Conservation (phyloP, 35 echinoderm and acorn worm genomes). For the Patiria miniata region DNA sequence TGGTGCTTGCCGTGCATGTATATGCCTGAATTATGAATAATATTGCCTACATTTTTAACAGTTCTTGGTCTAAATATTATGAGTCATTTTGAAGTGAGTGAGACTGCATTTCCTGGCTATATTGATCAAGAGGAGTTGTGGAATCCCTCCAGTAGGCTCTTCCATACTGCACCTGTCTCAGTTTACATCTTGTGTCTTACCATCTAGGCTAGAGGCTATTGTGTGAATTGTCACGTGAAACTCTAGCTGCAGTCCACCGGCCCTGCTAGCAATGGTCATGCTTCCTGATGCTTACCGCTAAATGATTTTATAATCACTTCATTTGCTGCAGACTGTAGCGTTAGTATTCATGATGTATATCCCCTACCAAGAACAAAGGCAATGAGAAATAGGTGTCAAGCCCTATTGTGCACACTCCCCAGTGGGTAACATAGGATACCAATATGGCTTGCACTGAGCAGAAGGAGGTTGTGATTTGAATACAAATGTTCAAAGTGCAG, state of each 20-base stretch:
- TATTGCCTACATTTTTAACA: constrained; percentile 19
- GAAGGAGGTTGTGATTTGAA: no score
- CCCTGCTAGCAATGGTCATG: constrained; percentile 1
- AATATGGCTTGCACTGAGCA: no score
- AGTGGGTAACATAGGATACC: no score
- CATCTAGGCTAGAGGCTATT: neutral
- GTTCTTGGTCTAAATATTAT: constrained; percentile 14
- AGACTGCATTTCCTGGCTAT: constrained; percentile 11
- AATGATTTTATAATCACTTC: constrained; percentile 22
- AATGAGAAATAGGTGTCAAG: no score
- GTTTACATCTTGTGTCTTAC: constrained; percentile 18
- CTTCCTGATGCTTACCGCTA: neutral
- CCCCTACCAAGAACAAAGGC: no score
- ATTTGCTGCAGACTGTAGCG: no score
- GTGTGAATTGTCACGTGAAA: constrained; percentile 16
- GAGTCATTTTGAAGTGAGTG: constrained; percentile 28
- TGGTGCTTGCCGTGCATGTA: neutral
- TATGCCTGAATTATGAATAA: constrained; percentile 13
- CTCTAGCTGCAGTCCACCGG: neutral
- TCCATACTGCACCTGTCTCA: neutral
- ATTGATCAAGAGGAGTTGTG: constrained; percentile 6
- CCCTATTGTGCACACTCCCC: no score
- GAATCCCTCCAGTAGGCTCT: neutral
- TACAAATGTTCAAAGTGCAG: no score
- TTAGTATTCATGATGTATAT: no score